phyloP scores from a whole-genome alignment of 2,888 invertebrate genomes.

The Monopis laevigella region DNA sequence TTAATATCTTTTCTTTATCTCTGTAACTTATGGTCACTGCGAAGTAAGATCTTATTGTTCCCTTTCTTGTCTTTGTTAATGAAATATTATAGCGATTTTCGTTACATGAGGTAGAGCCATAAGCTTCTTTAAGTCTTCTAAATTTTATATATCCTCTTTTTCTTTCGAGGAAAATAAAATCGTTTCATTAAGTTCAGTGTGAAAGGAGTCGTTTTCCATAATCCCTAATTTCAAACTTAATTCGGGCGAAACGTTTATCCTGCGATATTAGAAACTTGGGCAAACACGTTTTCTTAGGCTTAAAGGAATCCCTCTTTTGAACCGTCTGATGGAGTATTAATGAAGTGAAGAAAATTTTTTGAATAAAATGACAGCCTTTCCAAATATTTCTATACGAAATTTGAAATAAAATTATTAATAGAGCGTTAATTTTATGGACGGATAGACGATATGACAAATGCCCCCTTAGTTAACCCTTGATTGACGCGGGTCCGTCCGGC shows the following conservation, averaged over 20 bases:
- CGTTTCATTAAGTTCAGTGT: too few species aligned
- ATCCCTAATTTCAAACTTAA: constrained; percentile 41
- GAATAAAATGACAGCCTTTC: constrained; percentile 10
- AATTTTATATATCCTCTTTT: too few species aligned
- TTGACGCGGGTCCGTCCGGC: constrained; percentile 34
- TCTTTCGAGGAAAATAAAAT: too few species aligned
- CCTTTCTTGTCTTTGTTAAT: constrained; percentile 65
- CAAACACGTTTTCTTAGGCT: constrained; percentile 30
- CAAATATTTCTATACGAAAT: neutral
- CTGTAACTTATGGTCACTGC: constrained; percentile 65
- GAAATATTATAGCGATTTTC: constrained; percentile 57
- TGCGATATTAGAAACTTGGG: constrained; percentile 45
- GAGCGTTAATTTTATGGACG: constrained; percentile 39
- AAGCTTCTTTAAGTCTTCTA: too few species aligned
- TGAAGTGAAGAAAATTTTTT: constrained; percentile 39
- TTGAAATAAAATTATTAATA: constrained; percentile 20
- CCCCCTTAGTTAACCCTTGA: constrained; percentile 42
- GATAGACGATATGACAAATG: constrained; percentile 43
- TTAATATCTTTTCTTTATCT: constrained; percentile 65
- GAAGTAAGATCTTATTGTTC: constrained; percentile 57
- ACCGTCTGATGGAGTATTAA: constrained; percentile 31
- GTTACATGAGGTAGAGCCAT: constrained; percentile 18
- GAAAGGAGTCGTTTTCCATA: neutral
- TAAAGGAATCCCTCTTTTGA: constrained; percentile 25
- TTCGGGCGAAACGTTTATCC: constrained; percentile 56